These are phyloP conservation scores for Paralichthys olivaceus DNA, from an alignment of 2,113 vertebrate genomes.

Conservation along the genomic window DNA sequence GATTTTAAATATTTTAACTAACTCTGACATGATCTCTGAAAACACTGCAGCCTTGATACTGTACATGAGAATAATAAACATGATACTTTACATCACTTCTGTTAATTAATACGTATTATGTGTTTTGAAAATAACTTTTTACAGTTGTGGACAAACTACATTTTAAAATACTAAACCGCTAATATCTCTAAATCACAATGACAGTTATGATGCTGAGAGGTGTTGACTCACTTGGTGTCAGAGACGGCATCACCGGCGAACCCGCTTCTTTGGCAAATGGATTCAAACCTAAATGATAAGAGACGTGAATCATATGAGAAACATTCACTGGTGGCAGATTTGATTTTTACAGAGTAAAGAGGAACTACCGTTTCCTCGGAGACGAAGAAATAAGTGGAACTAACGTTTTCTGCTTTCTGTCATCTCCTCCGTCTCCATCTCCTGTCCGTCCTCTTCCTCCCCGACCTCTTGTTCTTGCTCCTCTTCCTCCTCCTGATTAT, in stretches of 20 bases:
- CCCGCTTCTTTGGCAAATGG: conserved; percentile 79
- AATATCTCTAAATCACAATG: too few species aligned
- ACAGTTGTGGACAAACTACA: too few species aligned
- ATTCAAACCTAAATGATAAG: conserved; percentile 78
- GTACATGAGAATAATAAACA: too few species aligned
- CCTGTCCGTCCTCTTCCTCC: conserved; percentile 74
- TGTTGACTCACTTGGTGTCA: conserved; percentile 83
- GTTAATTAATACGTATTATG: too few species aligned
- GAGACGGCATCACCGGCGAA: conserved; percentile 73
- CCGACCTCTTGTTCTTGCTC: conserved; percentile 30
- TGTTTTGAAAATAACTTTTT: too few species aligned
- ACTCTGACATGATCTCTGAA: neutral
- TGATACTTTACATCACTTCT: too few species aligned
- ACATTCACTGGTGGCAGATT: neutral
- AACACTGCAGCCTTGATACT: neutral
- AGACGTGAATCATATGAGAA: neutral
- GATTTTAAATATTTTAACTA: neutral
- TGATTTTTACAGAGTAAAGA: too few species aligned
- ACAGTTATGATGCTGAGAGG: too few species aligned
- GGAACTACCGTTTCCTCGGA: too few species aligned
- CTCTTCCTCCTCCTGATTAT: conserved; percentile 70
- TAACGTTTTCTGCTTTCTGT: conserved; percentile 79
- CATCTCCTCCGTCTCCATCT: conserved; percentile 70
- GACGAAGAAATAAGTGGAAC: conserved; percentile 17
- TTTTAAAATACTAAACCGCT: too few species aligned